A percentile compares a stretch with the other conserved stretches of the same genome.
Evolutionary conservation across 2,888 invertebrate species (phyloP).

Genomic region (Andrena bucephala): DNA sequence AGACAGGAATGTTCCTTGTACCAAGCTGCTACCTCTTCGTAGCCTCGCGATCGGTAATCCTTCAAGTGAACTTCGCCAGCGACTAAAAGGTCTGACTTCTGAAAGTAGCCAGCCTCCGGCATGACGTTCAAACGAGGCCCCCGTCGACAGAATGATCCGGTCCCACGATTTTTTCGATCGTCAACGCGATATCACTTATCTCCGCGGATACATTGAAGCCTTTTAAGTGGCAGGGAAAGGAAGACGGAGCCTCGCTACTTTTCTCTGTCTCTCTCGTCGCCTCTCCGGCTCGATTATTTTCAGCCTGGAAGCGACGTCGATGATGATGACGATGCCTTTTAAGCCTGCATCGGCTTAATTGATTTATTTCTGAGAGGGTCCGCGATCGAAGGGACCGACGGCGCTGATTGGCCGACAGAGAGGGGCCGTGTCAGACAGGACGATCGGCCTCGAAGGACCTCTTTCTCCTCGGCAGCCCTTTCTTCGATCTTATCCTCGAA

Average conservation of each 20-base stretch:
- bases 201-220: constrained; percentile 21
- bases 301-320: constrained; percentile 64
- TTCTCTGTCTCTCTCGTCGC: neutral
- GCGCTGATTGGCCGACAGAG: constrained; percentile 52
- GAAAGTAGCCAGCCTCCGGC: neutral
- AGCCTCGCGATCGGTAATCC: too few species aligned
- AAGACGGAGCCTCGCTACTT: neutral
- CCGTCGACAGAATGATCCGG: neutral
- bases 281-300: constrained; percentile 60
- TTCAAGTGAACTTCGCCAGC: neutral
- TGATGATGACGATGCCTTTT: constrained; percentile 79
- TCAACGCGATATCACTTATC: constrained; percentile 21
- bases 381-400: constrained; percentile 57
- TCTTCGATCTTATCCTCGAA: constrained; percentile 70
- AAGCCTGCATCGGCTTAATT: constrained; percentile 81
- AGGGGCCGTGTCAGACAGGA: constrained; percentile 41
- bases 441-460: constrained; percentile 58
- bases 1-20: too few species aligned
- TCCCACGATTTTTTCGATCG: constrained; percentile 9
- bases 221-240: neutral
- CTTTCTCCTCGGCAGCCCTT: constrained; percentile 62
- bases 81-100: constrained; percentile 2
- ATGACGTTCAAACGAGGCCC: neutral
- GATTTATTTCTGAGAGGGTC: constrained; percentile 80
- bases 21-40: too few species aligned